phyloP scores from a whole-genome alignment of 2,888 invertebrate species.

The Drosophila infuscata region DNA sequence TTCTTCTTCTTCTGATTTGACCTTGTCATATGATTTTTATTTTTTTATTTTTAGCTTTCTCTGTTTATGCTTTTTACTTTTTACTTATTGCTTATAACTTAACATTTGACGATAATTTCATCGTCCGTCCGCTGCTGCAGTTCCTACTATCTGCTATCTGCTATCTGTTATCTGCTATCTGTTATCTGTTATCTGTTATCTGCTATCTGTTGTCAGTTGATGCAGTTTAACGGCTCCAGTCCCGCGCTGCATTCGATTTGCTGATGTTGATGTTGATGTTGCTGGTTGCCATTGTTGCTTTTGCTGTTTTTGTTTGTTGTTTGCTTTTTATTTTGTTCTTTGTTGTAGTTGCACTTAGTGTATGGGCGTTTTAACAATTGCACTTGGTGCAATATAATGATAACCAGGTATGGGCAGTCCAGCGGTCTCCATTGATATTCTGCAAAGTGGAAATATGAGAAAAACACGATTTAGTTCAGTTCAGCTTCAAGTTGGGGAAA shows the following conservation, averaged over 20 bases:
- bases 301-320: not conserved
- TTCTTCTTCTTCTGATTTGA: conserved; percentile 16
- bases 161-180: conserved; percentile 15
- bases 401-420: conserved; percentile 95
- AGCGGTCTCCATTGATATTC: conserved; percentile 98
- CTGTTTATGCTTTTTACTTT: conserved; percentile 31
- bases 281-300: conserved; percentile 33
- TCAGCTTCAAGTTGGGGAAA: not conserved
- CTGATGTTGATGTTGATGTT: conserved; percentile 13
- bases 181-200: conserved; percentile 7
- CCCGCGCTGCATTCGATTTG: conserved; percentile 40
- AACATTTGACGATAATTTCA: conserved; percentile 56
- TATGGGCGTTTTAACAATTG: conserved; percentile 96
- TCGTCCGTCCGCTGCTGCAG: not conserved
- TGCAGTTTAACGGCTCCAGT: conserved; percentile 35
- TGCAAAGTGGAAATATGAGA: conserved; percentile 85
- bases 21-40: conserved; percentile 40
- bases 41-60: conserved; percentile 28
- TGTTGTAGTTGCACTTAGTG: conserved; percentile 87
- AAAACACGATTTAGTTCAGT: not conserved
- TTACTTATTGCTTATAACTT: conserved; percentile 70
- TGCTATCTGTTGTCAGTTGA: conserved; percentile 28
- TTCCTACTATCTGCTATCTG: conserved; percentile 2
- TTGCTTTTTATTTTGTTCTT: conserved; percentile 15
- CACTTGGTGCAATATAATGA: conserved; percentile 96